Evolutionary conservation across 2,113 vertebrate genomes (phyloP).

Genomic region (Tetrao urogallus): DNA sequence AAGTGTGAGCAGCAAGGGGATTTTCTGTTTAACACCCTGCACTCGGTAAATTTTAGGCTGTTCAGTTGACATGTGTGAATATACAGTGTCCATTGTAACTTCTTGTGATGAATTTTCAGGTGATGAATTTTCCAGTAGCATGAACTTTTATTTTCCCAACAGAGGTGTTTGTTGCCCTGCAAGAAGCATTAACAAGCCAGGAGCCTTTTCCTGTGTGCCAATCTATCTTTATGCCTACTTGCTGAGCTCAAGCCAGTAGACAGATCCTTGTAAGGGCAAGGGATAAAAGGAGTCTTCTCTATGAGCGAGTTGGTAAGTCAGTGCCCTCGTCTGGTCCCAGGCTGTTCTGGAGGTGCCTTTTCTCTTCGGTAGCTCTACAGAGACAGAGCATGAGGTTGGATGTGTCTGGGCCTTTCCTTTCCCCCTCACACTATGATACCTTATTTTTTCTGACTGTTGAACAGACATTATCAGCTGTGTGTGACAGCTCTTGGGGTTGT

Average conservation of each 20-base stretch:
- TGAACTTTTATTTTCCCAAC: not conserved
- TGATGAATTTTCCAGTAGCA: not conserved
- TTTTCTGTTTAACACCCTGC: conserved; percentile 47
- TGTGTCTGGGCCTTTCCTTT: not conserved
- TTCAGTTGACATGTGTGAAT: not conserved
- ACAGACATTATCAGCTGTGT: not conserved
- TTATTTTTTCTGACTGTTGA: not conserved
- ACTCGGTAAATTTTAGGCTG: not conserved
- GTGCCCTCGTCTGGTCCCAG: not conserved
- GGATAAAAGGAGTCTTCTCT: not conserved
- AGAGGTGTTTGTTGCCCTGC: not conserved
- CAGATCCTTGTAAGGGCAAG: not conserved
- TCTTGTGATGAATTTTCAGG: not conserved
- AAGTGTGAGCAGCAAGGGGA: conserved; percentile 4
- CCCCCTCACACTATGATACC: not conserved
- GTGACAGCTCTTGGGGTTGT: not conserved
- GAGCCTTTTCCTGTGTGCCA: not conserved
- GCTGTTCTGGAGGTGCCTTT: not conserved
- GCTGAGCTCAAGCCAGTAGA: not conserved
- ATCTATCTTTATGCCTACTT: not conserved
- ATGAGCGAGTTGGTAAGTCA: not conserved
- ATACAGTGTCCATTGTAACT: not conserved
- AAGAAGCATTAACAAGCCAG: not conserved
- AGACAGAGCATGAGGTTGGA: not conserved
- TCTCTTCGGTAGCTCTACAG: not conserved